Base-by-base conservation (phyloP, 2,888 invertebrate species). In the Nemoura dubitans region DNA sequence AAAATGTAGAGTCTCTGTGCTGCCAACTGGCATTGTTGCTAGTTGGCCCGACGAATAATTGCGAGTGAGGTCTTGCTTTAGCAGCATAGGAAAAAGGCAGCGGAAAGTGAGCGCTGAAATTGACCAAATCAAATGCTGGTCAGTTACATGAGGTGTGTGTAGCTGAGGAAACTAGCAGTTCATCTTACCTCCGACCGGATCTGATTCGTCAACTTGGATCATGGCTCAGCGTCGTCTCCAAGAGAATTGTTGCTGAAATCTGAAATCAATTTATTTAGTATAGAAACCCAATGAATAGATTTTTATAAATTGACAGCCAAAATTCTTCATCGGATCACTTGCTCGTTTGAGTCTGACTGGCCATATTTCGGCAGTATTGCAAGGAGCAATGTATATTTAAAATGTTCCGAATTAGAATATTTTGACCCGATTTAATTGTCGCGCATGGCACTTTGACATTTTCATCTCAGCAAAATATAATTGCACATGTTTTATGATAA, bases 161-260 rank as follows among this genome's bases (percentile, higher is more conserved):
- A 6, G 36, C 3, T 59, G 16, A 21, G 21, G 14, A 7, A 59
- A 59, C 14, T 7, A 16, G 16, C 59, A 1, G 59, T 59, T 10
- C 27, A 36, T n/a, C 95, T 95, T 94, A 97, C 97, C 97, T 93
- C 97, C 97, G 90, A 97, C 95, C 89, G 97, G 97, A 92, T 97
- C 97, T 89, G 95, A 95, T 92, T 97, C 97, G 92, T 97, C 97
- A 88, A 97, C 97, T 92, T 96, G 96, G 92, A 97, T 97, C 97
- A 97, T 97, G 90, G 81, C 86, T 36, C 25, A 76, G 78, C 27
- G n/a, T 28, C 10, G 25, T 59, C 6, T 59, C 59, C 59, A 59
- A 59, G 59, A 59, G 10, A 59, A 21, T 30, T 59, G 30, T 26
- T 5, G 76, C 26, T 76, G n/a, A 42, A n/a, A 82, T 59, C 86